A percentile compares a stretch with the other conserved stretches of the same genome.
These are phyloP conservation scores for Galerucella calmariensis DNA, from an alignment of 2,888 invertebrate species.

Conservation along the genomic window DNA sequence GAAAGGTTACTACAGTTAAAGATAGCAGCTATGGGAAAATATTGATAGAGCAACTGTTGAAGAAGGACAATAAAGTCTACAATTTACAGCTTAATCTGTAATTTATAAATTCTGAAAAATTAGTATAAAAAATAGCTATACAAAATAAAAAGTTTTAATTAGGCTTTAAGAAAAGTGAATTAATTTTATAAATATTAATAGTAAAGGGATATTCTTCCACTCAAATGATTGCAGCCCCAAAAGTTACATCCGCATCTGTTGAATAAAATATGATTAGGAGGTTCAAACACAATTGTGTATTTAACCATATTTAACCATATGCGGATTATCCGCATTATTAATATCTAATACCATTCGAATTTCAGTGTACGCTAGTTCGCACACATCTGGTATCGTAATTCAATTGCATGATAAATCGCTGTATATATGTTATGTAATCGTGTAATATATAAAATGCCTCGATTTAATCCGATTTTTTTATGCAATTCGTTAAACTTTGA, in stretches of 20 bases:
- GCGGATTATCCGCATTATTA: slow-evolving; percentile 41
- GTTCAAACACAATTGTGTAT: slow-evolving; percentile 30
- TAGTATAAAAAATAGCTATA: neutral
- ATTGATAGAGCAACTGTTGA: too few relatives aligned
- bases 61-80: too few relatives aligned
- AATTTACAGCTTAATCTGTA: neutral
- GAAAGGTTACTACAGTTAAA: too few relatives aligned
- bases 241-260: slow-evolving; percentile 42
- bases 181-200: slow-evolving; percentile 47
- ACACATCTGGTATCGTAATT: slow-evolving; percentile 38
- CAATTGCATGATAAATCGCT: slow-evolving; percentile 29
- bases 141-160: slow-evolving; percentile 10
- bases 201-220: slow-evolving; percentile 52
- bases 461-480: slow-evolving; percentile 13
- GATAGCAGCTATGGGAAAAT: too few relatives aligned
- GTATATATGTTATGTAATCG: slow-evolving; percentile 23
- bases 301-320: slow-evolving; percentile 39
- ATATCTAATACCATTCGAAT: slow-evolving; percentile 34
- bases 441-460: slow-evolving; percentile 16
- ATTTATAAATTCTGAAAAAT: neutral
- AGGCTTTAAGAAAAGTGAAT: slow-evolving; percentile 38
- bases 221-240: slow-evolving; percentile 41
- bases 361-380: slow-evolving; percentile 28
- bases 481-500: slow-evolving; percentile 17
- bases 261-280: slow-evolving; percentile 40